Evolutionary conservation across 2,113 vertebrate genomes (phyloP).

Genomic region (Rhinolophus sinicus): DNA sequence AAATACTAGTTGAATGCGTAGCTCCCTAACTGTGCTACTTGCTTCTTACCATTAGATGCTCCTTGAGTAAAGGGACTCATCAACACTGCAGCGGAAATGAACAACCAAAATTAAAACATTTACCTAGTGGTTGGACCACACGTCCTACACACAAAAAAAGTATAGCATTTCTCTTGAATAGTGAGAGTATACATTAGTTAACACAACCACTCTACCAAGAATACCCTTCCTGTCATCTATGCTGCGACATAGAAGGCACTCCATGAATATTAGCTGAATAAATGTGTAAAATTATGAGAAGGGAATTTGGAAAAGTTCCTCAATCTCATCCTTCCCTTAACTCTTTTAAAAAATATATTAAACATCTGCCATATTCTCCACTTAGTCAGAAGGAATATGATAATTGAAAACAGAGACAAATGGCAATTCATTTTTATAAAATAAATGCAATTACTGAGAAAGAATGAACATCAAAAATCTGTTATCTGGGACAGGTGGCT

Average conservation of each 20-base stretch:
- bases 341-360: constrained; percentile 36
- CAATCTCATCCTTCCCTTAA: not conserved
- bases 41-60: not conserved
- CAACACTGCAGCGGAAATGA: not conserved
- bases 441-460: constrained; percentile 25
- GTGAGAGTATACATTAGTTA: not conserved
- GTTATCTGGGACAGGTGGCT: not conserved
- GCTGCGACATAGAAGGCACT: not conserved
- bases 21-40: not conserved
- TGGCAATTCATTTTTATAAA: not conserved
- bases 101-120: constrained; percentile 14
- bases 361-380: not conserved
- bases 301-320: not conserved
- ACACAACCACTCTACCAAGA: not conserved
- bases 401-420: constrained; percentile 25
- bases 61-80: not conserved
- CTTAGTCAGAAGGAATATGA: not conserved
- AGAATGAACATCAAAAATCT: constrained; percentile 34
- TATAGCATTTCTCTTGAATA: not conserved
- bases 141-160: not conserved
- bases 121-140: not conserved
- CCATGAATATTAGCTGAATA: constrained; percentile 4
- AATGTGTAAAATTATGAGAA: constrained; percentile 12
- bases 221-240: not conserved
- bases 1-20: not conserved